Percentiles rank a stretch among this genome's conserved stretches.
phyloP scores from a whole-genome alignment of 2,113 vertebrate genomes.

The Sorex araneus region DNA sequence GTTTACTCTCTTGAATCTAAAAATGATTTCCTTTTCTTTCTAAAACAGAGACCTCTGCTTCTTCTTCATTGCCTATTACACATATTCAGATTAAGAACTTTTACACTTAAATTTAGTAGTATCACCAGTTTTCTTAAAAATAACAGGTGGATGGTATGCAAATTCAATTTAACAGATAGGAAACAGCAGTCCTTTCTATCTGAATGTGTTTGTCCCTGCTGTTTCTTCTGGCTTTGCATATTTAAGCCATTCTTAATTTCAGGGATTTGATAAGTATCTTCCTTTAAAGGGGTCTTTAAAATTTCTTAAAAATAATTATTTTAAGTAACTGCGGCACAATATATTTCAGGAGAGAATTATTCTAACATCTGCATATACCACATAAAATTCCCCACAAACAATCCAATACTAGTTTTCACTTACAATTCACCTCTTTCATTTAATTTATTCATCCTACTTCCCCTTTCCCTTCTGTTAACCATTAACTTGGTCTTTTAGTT shows the following conservation, averaged over 20 bases:
- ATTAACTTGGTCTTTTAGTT: background rate
- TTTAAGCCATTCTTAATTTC: background rate
- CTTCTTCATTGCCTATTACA: constrained; percentile 17
- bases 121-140: background rate
- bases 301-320: too few species aligned
- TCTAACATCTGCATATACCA: background rate
- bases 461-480: background rate
- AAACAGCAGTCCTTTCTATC: background rate
- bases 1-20: background rate
- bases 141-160: background rate
- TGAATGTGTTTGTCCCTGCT: background rate
- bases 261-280: background rate
- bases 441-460: background rate
- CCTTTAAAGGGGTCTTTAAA: background rate
- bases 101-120: background rate
- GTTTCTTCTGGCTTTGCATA: background rate
- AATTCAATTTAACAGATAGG: background rate
- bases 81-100: background rate
- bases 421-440: background rate
- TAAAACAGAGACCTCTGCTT: constrained; percentile 48
- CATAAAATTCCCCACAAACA: background rate
- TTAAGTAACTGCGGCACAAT: too few species aligned
- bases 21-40: constrained; percentile 25
- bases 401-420: background rate
- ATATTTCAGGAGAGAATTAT: too few species aligned